Conservation (phyloP, 2,888 invertebrate species). For the Notodromas monacha region DNA sequence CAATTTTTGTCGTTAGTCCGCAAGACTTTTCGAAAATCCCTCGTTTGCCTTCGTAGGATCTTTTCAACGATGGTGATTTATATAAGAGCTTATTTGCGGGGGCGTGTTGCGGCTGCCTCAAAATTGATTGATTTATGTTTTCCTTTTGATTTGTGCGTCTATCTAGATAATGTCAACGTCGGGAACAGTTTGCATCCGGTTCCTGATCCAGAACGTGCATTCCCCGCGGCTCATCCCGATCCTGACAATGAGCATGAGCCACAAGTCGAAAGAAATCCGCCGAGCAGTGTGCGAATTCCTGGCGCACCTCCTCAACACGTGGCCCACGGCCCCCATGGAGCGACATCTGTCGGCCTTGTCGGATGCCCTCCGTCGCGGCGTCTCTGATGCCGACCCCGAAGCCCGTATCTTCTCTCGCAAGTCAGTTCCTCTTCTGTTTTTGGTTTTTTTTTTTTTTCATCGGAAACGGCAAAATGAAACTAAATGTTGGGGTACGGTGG, state of each 20-base stretch:
- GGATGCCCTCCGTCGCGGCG: constrained; percentile 43
- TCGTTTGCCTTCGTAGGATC: too few species aligned
- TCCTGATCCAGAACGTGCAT: constrained; percentile 53
- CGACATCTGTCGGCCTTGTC: constrained; percentile 38
- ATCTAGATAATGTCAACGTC: constrained; percentile 60
- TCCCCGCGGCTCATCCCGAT: constrained; percentile 44
- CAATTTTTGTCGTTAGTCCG: too few species aligned
- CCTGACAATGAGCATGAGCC: constrained; percentile 21
- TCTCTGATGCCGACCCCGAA: constrained; percentile 69
- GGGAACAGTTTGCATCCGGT: constrained; percentile 48
- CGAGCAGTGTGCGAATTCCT: constrained; percentile 43
- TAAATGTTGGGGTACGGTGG: too few species aligned
- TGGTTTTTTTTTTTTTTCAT: too few species aligned
- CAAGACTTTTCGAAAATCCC: too few species aligned
- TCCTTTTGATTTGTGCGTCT: constrained; percentile 10
- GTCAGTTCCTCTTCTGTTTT: constrained; percentile 23
- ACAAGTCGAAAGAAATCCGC: constrained; percentile 70
- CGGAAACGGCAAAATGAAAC: too few species aligned
- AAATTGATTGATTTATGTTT: too few species aligned
- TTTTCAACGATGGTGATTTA: too few species aligned
- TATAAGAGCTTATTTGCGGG: too few species aligned
- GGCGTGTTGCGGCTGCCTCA: too few species aligned
- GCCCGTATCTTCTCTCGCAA: constrained; percentile 47
- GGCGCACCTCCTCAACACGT: constrained; percentile 43
- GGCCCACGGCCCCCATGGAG: constrained; percentile 54